Conservation (phyloP, 2,797 vertebrate species). For the Buceros bicornis region DNA sequence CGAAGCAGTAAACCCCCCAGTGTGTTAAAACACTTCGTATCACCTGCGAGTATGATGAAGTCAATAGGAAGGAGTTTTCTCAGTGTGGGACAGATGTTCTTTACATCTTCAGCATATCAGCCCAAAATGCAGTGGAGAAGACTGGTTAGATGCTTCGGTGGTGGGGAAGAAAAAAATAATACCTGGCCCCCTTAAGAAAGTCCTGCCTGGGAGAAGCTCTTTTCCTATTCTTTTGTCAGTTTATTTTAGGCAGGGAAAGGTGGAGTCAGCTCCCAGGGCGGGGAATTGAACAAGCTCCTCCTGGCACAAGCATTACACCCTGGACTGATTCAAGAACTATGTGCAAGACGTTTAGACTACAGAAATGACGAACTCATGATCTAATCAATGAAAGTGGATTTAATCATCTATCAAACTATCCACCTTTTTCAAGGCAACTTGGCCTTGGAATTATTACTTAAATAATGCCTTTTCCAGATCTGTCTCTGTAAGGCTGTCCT, state of each 20-base stretch:
- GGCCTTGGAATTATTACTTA: too few relatives aligned
- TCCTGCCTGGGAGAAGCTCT: neutral
- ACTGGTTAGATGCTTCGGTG: neutral
- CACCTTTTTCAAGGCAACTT: neutral
- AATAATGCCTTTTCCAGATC: too few relatives aligned
- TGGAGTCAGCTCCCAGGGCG: neutral
- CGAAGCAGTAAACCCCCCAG: neutral
- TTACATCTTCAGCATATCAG: neutral
- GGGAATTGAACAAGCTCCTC: neutral
- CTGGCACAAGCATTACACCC: neutral
- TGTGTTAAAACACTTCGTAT: rapidly evolving
- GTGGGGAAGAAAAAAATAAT: neutral
- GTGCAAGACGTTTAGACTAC: neutral
- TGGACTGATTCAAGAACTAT: neutral
- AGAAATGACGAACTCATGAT: neutral
- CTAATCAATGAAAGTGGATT: neutral
- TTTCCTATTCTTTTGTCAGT: neutral
- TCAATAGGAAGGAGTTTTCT: neutral
- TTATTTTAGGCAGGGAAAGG: neutral
- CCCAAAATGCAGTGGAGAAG: rapidly evolving
- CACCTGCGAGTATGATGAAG: neutral
- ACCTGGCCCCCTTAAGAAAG: neutral
- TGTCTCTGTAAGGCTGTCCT: neutral
- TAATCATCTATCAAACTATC: neutral
- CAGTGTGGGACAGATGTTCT: rapidly evolving